Conservation (phyloP, 2,113 vertebrate species). For the Rhizomys pruinosus region DNA sequence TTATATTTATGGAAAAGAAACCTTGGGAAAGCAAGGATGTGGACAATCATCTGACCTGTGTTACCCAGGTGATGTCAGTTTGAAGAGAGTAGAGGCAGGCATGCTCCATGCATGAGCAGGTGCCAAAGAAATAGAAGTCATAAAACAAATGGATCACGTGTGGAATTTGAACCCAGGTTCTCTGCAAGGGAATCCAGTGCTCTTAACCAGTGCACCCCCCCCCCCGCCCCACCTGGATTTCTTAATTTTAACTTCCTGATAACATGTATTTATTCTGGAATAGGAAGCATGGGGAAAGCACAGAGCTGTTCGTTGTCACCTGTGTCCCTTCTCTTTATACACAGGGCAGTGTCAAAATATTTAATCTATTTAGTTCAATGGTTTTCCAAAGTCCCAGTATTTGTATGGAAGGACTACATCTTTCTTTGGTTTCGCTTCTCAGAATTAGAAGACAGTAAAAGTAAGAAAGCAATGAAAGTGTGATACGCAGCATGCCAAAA, state of each 20-base stretch:
- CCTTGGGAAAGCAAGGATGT: not conserved
- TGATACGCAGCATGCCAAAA: slow-evolving; percentile 4
- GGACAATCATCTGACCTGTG: not conserved
- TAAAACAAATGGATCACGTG: not conserved
- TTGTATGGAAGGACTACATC: not conserved
- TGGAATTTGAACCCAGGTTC: not conserved
- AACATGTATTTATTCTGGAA: not conserved
- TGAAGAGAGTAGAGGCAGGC: not conserved
- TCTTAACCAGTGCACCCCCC: not conserved
- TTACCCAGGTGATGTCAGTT: not conserved
- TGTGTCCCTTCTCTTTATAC: not conserved
- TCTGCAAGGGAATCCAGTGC: not conserved
- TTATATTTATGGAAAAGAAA: not conserved
- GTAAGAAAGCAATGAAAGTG: not conserved
- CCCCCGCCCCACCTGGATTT: not conserved
- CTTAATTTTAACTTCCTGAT: not conserved
- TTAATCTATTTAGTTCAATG: not conserved
- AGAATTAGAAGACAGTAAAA: not conserved
- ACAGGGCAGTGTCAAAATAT: not conserved
- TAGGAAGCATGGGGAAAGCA: not conserved
- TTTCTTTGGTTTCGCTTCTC: slow-evolving; percentile 10
- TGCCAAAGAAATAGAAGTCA: not conserved
- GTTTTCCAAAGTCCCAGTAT: not conserved
- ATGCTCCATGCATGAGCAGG: not conserved
- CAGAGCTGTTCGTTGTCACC: not conserved